phyloP scores from a whole-genome alignment of 92 coral and sea anemone species.

The Umimayanthus chanpuru region DNA sequence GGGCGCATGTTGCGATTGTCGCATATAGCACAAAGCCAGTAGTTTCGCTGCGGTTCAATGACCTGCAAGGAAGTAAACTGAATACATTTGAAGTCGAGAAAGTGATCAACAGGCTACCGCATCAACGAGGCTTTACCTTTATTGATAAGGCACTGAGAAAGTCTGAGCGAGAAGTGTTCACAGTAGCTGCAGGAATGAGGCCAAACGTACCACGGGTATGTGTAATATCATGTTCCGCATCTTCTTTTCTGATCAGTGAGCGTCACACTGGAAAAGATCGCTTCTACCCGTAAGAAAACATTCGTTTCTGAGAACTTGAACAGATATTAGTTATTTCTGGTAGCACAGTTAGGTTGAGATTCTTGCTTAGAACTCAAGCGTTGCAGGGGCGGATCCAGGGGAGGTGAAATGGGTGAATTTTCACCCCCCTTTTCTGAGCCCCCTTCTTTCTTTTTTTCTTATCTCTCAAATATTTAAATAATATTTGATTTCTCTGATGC shows the following conservation, averaged over 20 bases:
- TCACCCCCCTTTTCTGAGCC: no score
- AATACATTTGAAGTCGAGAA: neutral
- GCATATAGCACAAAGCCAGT: neutral
- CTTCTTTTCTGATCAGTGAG: neutral
- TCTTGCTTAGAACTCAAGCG: no score
- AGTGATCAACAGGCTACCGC: neutral
- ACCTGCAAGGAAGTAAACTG: neutral
- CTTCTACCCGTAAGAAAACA: no score
- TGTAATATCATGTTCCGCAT: neutral
- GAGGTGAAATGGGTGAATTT: no score
- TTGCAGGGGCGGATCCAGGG: no score
- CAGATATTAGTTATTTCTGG: no score
- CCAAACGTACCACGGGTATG: conserved; percentile 18
- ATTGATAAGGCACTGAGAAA: conserved; percentile 12
- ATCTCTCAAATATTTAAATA: no score
- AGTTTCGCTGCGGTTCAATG: neutral
- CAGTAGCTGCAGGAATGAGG: conserved; percentile 15
- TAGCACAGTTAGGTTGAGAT: no score
- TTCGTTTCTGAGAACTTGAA: no score
- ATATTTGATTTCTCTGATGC: no score
- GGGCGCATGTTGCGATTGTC: conserved; percentile 9
- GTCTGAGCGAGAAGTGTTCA: neutral
- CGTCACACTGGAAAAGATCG: neutral
- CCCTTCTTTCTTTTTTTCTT: no score
- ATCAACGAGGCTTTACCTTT: conserved; percentile 7